phyloP scores from a whole-genome alignment of 2,113 vertebrate genomes.

The Paramormyrops kingsleyae region DNA sequence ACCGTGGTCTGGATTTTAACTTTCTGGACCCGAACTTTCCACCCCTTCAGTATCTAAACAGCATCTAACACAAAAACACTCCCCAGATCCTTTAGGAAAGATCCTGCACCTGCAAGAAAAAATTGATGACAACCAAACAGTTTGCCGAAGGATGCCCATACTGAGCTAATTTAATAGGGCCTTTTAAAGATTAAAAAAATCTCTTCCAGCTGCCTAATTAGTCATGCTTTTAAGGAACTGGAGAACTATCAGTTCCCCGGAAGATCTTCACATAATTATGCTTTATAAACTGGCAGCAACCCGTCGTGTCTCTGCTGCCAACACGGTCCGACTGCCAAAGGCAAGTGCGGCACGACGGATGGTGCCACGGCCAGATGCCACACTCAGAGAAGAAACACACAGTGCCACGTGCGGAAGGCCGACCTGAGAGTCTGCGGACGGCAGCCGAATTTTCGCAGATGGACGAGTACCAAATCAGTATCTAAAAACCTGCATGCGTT shows the following conservation, averaged over 20 bases:
- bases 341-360: not conserved
- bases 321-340: not conserved
- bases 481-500: not conserved
- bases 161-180: not conserved
- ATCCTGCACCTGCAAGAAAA: not conserved
- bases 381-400: not conserved
- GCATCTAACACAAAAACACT: not conserved
- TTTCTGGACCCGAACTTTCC: not conserved
- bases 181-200: constrained; percentile 4
- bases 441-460: not conserved
- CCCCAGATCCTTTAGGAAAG: not conserved
- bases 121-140: not conserved
- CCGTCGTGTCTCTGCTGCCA: not conserved
- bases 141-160: not conserved
- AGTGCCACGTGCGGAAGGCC: not conserved
- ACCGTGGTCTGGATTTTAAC: not conserved
- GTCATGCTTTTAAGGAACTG: not conserved
- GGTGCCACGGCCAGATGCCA: not conserved
- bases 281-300: not conserved
- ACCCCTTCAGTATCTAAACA: not conserved
- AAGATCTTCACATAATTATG: not conserved
- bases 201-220: not conserved
- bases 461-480: not conserved
- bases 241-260: not conserved
- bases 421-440: not conserved